Percentiles rank a stretch among this genome's conserved stretches.
phyloP scores from a whole-genome alignment of 2,888 invertebrate genomes.

The Exocentrus adspersus region DNA sequence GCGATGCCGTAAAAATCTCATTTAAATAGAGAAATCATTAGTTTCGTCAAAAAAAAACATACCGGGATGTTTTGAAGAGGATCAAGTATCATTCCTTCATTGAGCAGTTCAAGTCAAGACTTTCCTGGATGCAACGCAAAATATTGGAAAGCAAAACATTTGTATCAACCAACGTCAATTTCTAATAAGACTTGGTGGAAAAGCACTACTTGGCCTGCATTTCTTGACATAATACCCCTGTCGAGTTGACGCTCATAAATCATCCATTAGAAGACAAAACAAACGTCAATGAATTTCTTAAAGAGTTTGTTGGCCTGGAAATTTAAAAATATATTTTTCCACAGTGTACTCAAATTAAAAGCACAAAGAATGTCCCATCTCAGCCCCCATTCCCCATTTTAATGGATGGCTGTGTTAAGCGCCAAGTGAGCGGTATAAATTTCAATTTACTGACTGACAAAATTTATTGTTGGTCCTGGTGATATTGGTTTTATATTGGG shows the following conservation, averaged over 20 bases:
- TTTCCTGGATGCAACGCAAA: no score
- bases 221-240: no score
- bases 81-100: no score
- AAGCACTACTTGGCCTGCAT: no score
- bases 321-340: neutral
- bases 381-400: constrained; percentile 29
- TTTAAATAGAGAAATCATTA: constrained; percentile 41
- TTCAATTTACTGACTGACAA: constrained; percentile 54
- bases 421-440: constrained; percentile 55
- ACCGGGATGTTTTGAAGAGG: neutral
- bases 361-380: neutral
- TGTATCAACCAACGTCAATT: no score
- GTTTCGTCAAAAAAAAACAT: constrained; percentile 15
- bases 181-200: no score
- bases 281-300: no score
- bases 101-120: no score
- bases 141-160: no score
- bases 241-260: no score
- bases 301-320: no score
- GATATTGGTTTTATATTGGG: constrained; percentile 55
- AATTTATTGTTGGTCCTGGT: constrained; percentile 50
- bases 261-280: no score
- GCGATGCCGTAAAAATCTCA: constrained; percentile 35
- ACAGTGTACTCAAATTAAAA: neutral
- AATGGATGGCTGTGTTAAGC: constrained; percentile 54